A percentile compares a stretch with the other conserved stretches of the same genome.
phyloP scores from a whole-genome alignment of 2,113 vertebrate species.

The Tor tambroides region DNA sequence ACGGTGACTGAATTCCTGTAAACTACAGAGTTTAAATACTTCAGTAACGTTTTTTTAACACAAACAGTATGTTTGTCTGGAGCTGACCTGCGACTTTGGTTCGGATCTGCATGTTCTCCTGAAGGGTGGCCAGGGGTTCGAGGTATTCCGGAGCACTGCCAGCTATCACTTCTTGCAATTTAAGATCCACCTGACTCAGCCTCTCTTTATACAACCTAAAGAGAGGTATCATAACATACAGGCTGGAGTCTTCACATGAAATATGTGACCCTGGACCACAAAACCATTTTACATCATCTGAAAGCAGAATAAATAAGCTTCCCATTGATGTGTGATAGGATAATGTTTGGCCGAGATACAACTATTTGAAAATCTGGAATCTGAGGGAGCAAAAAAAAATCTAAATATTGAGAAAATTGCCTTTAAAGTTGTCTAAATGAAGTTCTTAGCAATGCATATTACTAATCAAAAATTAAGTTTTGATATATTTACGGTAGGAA shows the following conservation, averaged over 20 bases:
- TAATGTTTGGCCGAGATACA: too few species aligned
- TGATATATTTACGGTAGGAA: too few species aligned
- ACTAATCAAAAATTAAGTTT: too few species aligned
- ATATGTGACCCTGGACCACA: not conserved
- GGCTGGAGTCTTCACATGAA: not conserved
- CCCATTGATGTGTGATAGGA: too few species aligned
- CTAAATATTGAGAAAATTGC: too few species aligned
- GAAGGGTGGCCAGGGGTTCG: slow-evolving; percentile 95
- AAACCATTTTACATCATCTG: too few species aligned
- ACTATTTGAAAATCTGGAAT: too few species aligned
- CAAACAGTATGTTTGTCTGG: not conserved
- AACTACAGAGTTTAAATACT: not conserved
- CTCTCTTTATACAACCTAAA: slow-evolving; percentile 94
- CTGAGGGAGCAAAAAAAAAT: too few species aligned
- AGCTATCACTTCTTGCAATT: slow-evolving; percentile 96
- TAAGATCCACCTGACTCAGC: slow-evolving; percentile 96
- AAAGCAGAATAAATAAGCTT: too few species aligned
- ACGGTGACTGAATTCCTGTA: not conserved
- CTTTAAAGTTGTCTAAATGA: too few species aligned
- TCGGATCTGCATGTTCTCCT: slow-evolving; percentile 99
- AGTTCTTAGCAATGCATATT: too few species aligned
- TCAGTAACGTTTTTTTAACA: not conserved
- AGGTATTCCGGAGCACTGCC: slow-evolving; percentile 97
- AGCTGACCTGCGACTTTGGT: slow-evolving; percentile 95
- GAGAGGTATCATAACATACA: not conserved